Percentiles rank a stretch among this genome's conserved stretches.
These are phyloP conservation scores for Protomyctophum bolini DNA, from an alignment of 2,113 vertebrate species.

Conservation along the genomic window DNA sequence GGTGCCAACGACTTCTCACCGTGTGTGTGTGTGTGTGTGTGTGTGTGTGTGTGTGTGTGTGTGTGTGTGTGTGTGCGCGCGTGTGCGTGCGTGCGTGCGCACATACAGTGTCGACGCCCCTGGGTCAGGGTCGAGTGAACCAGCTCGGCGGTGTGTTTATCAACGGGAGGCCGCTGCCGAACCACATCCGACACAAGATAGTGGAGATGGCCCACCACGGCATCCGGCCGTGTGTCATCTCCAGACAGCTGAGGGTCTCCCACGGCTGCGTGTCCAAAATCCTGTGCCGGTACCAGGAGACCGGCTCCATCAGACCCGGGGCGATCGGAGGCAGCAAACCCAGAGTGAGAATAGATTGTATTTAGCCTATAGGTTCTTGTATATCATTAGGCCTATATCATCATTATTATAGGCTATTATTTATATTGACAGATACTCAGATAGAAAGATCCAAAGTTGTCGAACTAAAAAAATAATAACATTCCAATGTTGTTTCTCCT, in stretches of 20 bases:
- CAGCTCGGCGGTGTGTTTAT: slow-evolving; percentile 99
- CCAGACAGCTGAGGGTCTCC: slow-evolving; percentile 92
- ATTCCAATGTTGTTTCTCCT: too few relatives aligned
- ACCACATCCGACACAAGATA: slow-evolving; percentile 97
- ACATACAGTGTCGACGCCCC: slow-evolving; percentile 90
- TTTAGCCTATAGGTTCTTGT: not conserved
- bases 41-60: not conserved
- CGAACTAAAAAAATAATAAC: too few relatives aligned
- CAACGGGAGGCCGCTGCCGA: slow-evolving; percentile 93
- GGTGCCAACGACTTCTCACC: not conserved
- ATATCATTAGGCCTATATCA: not conserved
- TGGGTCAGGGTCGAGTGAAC: slow-evolving; percentile 96
- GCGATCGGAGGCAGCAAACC: slow-evolving; percentile 97
- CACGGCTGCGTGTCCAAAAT: slow-evolving; percentile 98
- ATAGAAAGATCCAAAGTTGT: too few relatives aligned
- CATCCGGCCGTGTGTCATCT: slow-evolving; percentile 97
- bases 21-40: too few relatives aligned
- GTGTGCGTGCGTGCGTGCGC: not conserved
- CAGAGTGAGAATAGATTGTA: slow-evolving; percentile 83
- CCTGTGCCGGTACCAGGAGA: slow-evolving; percentile 96
- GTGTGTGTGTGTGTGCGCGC: not conserved
- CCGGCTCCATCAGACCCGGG: slow-evolving; percentile 94
- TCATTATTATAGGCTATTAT: not conserved
- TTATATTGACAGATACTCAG: too few relatives aligned
- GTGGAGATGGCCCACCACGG: slow-evolving; percentile 99